phyloP scores from a whole-genome alignment of 1,140 invertebrate genomes.

The Pogonomyrmex californicus region DNA sequence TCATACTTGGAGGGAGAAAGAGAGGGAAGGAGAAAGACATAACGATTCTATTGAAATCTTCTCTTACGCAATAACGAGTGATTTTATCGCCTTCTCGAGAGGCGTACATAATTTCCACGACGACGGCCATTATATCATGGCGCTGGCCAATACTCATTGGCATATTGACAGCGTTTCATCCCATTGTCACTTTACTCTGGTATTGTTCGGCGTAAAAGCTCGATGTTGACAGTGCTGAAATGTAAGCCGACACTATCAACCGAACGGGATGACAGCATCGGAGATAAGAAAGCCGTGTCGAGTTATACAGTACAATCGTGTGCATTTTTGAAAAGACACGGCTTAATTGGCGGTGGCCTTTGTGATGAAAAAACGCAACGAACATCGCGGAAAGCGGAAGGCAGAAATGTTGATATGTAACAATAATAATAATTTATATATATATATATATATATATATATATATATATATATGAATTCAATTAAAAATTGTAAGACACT shows the following conservation, averaged over 20 bases:
- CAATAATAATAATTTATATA: neutral
- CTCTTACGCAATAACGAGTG: conserved; percentile 35
- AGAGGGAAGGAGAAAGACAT: neutral
- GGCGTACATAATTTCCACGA: conserved; percentile 27
- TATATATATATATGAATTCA: no score
- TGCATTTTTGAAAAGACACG: neutral
- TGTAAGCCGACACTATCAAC: conserved; percentile 21
- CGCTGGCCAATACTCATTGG: conserved; percentile 33
- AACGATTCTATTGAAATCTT: conserved; percentile 20
- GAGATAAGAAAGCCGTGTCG: conserved; percentile 37
- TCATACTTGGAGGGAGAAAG: neutral
- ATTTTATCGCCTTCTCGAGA: conserved; percentile 36
- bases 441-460: no score
- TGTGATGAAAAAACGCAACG: neutral
- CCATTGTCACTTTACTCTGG: conserved; percentile 39
- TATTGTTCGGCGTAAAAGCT: conserved; percentile 19
- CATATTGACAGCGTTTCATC: conserved; percentile 53
- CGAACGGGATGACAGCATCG: conserved; percentile 37
- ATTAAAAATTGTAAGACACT: no score
- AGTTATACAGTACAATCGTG: neutral
- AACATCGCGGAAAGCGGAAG: neutral
- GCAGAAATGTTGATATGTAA: neutral
- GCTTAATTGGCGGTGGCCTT: conserved; percentile 14
- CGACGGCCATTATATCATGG: conserved; percentile 33
- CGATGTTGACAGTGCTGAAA: conserved; percentile 2